Evolutionary conservation across 2,888 invertebrate genomes (phyloP).

Genomic region (Muschampia staudingeri): DNA sequence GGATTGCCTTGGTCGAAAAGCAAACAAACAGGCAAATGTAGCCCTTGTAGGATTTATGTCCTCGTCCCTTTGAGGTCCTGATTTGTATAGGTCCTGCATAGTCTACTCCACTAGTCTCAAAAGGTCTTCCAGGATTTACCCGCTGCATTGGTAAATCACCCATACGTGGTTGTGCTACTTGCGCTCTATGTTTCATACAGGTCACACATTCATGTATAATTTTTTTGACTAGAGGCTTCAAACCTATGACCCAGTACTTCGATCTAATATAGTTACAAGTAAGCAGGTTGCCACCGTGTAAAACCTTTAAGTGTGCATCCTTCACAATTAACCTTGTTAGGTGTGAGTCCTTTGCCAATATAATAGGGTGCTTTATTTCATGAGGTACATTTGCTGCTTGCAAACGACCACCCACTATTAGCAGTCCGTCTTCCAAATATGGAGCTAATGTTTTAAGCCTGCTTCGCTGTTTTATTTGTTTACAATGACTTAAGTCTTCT

Average conservation of each 20-base stretch:
- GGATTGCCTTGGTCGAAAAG: not conserved
- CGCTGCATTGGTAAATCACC: not conserved
- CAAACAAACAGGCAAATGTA: slow-evolving; percentile 8
- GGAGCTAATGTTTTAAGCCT: not conserved
- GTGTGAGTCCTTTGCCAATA: not conserved
- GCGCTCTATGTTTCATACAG: slow-evolving; percentile 5
- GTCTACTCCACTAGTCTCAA: slow-evolving; percentile 4
- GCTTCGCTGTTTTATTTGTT: not conserved
- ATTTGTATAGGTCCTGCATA: slow-evolving; percentile 12
- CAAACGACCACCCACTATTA: not conserved
- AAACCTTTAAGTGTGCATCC: not conserved
- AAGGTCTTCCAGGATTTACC: not conserved
- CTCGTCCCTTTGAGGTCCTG: slow-evolving; percentile 9
- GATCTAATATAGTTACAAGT: slow-evolving; percentile 4
- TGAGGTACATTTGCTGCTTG: not conserved
- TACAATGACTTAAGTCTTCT: slow-evolving; percentile 1
- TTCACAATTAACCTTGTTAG: slow-evolving; percentile 2
- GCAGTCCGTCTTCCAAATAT: slow-evolving; percentile 3
- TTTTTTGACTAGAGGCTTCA: not conserved
- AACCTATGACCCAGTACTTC: not conserved
- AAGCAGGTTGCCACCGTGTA: not conserved
- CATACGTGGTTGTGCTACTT: not conserved
- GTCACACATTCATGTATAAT: slow-evolving; percentile 2
- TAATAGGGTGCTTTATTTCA: not conserved
- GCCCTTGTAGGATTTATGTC: slow-evolving; percentile 14